Evolutionary conservation across 2,113 vertebrate genomes (phyloP), one percentile per base, ranked within the genome.

Genomic region (Scytalopus superciliaris): DNA sequence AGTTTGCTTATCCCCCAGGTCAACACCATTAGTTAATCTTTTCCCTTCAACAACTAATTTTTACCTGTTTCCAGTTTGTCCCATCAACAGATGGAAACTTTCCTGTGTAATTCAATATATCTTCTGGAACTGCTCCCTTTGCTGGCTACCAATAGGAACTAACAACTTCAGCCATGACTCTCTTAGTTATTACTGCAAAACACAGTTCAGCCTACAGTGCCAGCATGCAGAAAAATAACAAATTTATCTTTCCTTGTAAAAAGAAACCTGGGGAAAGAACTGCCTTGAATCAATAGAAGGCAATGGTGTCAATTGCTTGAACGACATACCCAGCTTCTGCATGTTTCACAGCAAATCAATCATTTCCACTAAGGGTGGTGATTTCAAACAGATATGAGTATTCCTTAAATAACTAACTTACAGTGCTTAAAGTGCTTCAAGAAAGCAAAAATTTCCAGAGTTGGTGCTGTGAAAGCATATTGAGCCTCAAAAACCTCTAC

Each of bases 41-140:
- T 52, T 66, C 59, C 55, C 39, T 70, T 49, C 75, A 56, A 10
- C 6, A 45, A 23, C 63, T 47, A 30, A 50, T 31, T 70, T 87
- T 55, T 45, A 77, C 22, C 49, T 4, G 2, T 47, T 77, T 90
- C 39, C 72, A 80, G 28, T 63, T 47, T 2, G 1, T 50, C 30
- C 50, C n/a, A 74, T 17, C 55, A 91, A 66, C 24, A 88, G 22
- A 44, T 19, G 59, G 59, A 90, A 95, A 59, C 10, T 52, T 73
- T 28, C 52, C 55, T 0, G 0, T 13, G 22, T 31, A 86, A 88
- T n/a, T 62, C 55, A 53, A 18, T 2, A 12, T 28, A 66, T 25
- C 49, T 49, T 39, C 79, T 39, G n/a, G 62, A 90, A 50, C 22
- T 57, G 52, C 25, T 60, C 35, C 75, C 40, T 88, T 83, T 73